phyloP scores from a whole-genome alignment of 2,797 vertebrate genomes.

The Aulostomus chinensis region DNA sequence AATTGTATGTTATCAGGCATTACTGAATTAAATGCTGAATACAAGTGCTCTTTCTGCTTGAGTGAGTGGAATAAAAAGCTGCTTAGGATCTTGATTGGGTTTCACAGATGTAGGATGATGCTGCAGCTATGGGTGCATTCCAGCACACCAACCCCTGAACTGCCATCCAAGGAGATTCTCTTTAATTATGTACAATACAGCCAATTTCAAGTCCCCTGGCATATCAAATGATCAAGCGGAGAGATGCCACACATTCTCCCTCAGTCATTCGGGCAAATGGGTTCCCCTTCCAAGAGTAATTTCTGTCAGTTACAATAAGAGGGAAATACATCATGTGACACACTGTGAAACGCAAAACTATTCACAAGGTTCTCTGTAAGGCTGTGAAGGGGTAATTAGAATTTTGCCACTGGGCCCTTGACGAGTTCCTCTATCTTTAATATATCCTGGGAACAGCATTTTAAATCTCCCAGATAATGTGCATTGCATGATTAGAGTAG shows the following conservation, averaged over 20 bases:
- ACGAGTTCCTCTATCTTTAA: conserved; percentile 62
- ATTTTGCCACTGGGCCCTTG: conserved; percentile 53
- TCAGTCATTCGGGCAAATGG: conserved; percentile 68
- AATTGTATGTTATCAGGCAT: conserved; percentile 79
- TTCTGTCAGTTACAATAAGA: conserved; percentile 76
- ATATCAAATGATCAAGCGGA: conserved; percentile 65
- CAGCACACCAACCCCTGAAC: conserved; percentile 23
- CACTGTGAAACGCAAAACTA: conserved; percentile 71
- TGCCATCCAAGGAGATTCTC: conserved; percentile 52
- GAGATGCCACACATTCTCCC: conserved; percentile 55
- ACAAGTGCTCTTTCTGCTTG: conserved; percentile 74
- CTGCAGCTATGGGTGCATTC: conserved; percentile 44
- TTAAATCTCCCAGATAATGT: conserved; percentile 60
- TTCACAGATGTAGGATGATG: conserved; percentile 54
- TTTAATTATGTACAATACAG: conserved; percentile 72
- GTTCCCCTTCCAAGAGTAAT: conserved; percentile 70
- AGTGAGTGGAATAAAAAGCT: conserved; percentile 73
- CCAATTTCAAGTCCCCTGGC: conserved; percentile 54
- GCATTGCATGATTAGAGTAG: conserved; percentile 49
- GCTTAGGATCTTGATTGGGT: conserved; percentile 60
- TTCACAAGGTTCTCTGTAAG: conserved; percentile 64
- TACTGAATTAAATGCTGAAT: conserved; percentile 75
- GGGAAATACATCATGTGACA: conserved; percentile 72
- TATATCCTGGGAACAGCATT: conserved; percentile 48
- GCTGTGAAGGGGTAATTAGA: conserved; percentile 70